phyloP scores from a whole-genome alignment of 2,888 invertebrate genomes.

The Sicus ferrugineus region DNA sequence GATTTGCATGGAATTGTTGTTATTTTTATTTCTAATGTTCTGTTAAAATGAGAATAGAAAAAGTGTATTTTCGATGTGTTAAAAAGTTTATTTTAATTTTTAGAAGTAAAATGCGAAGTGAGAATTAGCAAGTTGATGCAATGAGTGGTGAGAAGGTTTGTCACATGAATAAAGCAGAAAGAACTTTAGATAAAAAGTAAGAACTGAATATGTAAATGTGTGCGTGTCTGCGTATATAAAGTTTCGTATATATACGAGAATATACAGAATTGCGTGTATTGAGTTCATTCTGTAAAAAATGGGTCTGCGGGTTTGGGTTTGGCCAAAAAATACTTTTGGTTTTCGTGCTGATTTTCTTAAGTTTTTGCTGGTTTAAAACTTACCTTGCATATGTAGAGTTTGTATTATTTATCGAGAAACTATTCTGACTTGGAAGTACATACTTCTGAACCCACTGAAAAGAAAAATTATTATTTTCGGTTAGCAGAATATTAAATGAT shows the following conservation, averaged over 20 bases:
- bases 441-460: constrained; percentile 69
- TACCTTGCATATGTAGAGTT: constrained; percentile 70
- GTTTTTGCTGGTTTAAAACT: constrained; percentile 47
- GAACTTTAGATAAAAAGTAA: too few species aligned
- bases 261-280: constrained; percentile 18
- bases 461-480: constrained; percentile 39
- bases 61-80: not conserved
- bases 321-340: constrained; percentile 15
- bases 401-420: constrained; percentile 67
- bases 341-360: not conserved
- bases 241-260: too few species aligned
- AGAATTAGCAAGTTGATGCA: constrained; percentile 12
- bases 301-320: constrained; percentile 15
- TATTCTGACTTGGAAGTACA: constrained; percentile 67
- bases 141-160: not conserved
- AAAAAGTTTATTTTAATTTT: not conserved
- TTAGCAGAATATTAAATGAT: constrained; percentile 4
- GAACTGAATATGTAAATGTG: too few species aligned
- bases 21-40: constrained; percentile 54
- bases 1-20: constrained; percentile 47
- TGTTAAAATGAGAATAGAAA: constrained; percentile 47
- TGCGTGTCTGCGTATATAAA: too few species aligned
- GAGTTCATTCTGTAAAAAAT: constrained; percentile 18
- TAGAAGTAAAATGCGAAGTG: not conserved
- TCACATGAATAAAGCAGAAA: constrained; percentile 10